Conservation (phyloP, 2,888 invertebrate species). For the Allolobophora icterica region DNA sequence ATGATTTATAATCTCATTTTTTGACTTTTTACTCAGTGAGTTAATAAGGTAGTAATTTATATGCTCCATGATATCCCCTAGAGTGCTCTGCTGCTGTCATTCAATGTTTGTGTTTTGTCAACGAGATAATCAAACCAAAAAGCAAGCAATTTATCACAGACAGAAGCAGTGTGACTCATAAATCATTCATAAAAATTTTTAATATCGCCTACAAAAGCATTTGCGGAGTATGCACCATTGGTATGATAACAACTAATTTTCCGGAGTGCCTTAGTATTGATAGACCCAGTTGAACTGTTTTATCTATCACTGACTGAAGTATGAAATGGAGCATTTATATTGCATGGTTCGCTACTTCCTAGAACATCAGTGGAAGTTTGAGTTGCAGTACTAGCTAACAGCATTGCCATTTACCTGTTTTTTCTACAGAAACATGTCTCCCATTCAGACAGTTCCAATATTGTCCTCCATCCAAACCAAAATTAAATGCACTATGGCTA, state of each 20-base stretch:
- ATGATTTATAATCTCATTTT: neutral
- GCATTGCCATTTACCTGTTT: too few relatives aligned
- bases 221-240: neutral
- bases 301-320: neutral
- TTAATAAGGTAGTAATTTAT: slow-evolving; percentile 1
- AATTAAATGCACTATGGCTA: neutral
- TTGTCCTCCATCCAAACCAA: neutral
- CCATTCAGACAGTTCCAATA: too few relatives aligned
- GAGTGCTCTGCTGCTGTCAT: neutral
- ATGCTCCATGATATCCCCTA: neutral
- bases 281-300: neutral
- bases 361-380: too few relatives aligned
- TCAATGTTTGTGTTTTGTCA: neutral
- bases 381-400: too few relatives aligned
- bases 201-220: neutral
- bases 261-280: slow-evolving; percentile 3
- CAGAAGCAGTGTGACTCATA: neutral
- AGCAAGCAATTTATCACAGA: neutral
- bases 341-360: neutral
- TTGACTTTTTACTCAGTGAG: neutral
- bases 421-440: too few relatives aligned
- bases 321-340: neutral
- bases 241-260: neutral
- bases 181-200: neutral
- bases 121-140: neutral